Evolutionary conservation across 2,797 vertebrate genomes (phyloP), one percentile per base, ranked within the genome.

Genomic region (Enteromius radiatus): DNA sequence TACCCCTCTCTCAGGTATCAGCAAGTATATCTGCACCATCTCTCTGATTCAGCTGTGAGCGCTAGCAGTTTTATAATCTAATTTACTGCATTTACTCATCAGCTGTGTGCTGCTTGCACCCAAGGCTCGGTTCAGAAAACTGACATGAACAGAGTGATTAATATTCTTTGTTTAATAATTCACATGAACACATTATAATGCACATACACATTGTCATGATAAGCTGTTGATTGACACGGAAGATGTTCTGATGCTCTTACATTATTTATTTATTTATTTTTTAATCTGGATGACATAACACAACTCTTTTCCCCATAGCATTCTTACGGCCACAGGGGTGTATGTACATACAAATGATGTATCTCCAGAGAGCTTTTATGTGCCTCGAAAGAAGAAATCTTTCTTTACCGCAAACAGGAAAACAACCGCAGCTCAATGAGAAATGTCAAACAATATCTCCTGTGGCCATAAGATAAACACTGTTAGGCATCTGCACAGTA

Each of bases 1-100:
- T 69, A 73, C 45, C 70, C 56, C 67, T 83, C 88, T 84, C 88
- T 83, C 82, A 86, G 88, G 86, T 86, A 87, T 86, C 85, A 85
- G 81, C 85, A 86, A 83, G 76, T 85, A 80, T 76, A 85, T 80
- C 78, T 79, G 61, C 38, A 76, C 65, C 49, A 31, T 65, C 45
- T 82, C 71, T 83, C 54, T 84, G 81, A 85, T 85, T 82, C 70
- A 88, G 82, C 68, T 78, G 54, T 76, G 64, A 77, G 43, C 41
- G 9, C 59, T 61, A 45, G 38, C 69, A 68, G 23, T 78, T 63
- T 83, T 69, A n/a, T 31, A n/a, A 38, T 69, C n/a, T 85, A 67
- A 69, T 76, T 74, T 43, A 56, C 75, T 15, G 75, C 38, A 19
- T 70, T 63, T 61, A 45, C 5, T 21, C 33, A 67, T 68, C 43